A percentile compares a stretch with the other conserved stretches of the same genome.
These are phyloP conservation scores for Drosophila triauraria DNA, from an alignment of 1,140 invertebrate genomes.

Conservation along the genomic window DNA sequence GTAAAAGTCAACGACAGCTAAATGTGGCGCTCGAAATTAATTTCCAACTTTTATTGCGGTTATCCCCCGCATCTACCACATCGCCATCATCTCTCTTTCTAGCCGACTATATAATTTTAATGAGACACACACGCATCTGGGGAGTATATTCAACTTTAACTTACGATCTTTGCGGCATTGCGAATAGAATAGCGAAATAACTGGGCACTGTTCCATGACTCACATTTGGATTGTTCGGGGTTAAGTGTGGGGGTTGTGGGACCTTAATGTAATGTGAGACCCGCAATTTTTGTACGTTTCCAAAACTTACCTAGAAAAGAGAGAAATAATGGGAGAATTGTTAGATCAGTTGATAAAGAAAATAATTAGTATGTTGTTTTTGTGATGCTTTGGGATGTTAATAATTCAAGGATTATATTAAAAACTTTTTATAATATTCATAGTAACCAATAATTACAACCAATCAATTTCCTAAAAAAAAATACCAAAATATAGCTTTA, in stretches of 20 bases:
- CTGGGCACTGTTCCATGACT: conserved; percentile 60
- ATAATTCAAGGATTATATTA: no score
- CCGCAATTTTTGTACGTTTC: conserved; percentile 15
- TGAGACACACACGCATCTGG: conserved; percentile 59
- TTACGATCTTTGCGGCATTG: conserved; percentile 54
- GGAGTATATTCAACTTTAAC: conserved; percentile 61
- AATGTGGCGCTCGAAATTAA: conserved; percentile 77
- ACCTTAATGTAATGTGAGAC: conserved; percentile 20
- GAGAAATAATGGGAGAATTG: conserved; percentile 18
- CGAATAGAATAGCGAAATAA: conserved; percentile 23
- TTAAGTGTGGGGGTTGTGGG: conserved; percentile 29
- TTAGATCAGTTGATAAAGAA: conserved; percentile 11
- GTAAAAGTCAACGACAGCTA: conserved; percentile 81
- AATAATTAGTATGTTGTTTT: no score
- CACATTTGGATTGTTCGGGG: conserved; percentile 25
- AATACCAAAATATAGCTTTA: not conserved
- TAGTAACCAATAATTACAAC: no score
- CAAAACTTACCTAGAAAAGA: conserved; percentile 70
- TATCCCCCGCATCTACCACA: conserved; percentile 41
- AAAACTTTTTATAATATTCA: no score
- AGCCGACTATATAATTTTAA: conserved; percentile 66
- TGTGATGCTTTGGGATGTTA: no score
- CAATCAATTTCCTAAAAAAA: not conserved
- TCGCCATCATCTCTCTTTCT: not conserved
- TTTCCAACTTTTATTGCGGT: conserved; percentile 73